phyloP scores from a whole-genome alignment of 1,140 invertebrate species.

The Drosophila malerkotliana region DNA sequence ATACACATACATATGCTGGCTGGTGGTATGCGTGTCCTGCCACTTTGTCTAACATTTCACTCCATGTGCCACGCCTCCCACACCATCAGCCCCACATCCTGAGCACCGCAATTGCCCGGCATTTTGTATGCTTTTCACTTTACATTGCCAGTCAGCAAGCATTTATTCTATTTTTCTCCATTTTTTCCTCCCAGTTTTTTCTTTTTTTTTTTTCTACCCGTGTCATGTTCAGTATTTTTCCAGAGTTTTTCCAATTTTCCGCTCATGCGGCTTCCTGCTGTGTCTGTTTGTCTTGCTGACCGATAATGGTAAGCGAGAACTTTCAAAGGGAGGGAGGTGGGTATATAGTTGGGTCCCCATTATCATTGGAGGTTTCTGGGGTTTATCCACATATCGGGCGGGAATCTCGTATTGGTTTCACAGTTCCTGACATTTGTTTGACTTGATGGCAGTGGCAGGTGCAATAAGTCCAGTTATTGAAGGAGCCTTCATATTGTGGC shows the following conservation, averaged over 20 bases:
- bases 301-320: slow-evolving; percentile 47
- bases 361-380: slow-evolving; percentile 47
- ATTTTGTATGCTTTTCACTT: slow-evolving; percentile 73
- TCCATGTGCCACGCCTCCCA: slow-evolving; percentile 43
- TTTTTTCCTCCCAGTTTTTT: neutral
- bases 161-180: slow-evolving; percentile 53
- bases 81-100: neutral
- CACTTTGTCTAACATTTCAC: slow-evolving; percentile 76
- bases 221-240: slow-evolving; percentile 51
- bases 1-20: slow-evolving; percentile 13
- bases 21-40: slow-evolving; percentile 36
- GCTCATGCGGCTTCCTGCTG: slow-evolving; percentile 70
- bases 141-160: slow-evolving; percentile 60
- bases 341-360: slow-evolving; percentile 22
- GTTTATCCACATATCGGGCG: slow-evolving; percentile 28
- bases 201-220: slow-evolving; percentile 1
- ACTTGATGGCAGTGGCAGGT: slow-evolving; percentile 54
- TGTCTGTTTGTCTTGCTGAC: slow-evolving; percentile 58
- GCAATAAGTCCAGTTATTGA: slow-evolving; percentile 54
- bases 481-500: slow-evolving; percentile 43
- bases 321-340: slow-evolving; percentile 7
- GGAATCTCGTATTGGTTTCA: slow-evolving; percentile 58
- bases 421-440: slow-evolving; percentile 68
- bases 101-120: slow-evolving; percentile 57
- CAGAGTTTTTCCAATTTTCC: slow-evolving; percentile 75